phyloP scores from a whole-genome alignment of 2,797 vertebrate species.

The Pseudochirops cupreus region DNA sequence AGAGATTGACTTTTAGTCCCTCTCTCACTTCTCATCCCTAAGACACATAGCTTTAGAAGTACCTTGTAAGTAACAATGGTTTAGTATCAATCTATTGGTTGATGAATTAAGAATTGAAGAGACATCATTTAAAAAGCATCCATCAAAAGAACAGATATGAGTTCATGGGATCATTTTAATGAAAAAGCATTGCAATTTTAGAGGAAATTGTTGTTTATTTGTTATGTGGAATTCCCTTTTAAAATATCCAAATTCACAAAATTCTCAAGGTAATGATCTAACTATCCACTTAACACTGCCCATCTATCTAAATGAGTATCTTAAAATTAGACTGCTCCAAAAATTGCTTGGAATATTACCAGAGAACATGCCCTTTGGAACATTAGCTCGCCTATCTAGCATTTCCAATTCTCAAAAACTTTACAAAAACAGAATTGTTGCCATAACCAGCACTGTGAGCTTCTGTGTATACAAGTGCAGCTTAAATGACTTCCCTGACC shows the following conservation, averaged over 20 bases:
- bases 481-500: background rate
- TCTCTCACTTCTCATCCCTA: background rate
- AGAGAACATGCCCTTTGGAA: background rate
- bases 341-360: background rate
- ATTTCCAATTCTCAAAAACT: background rate
- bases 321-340: background rate
- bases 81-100: background rate
- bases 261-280: background rate
- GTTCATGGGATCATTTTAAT: background rate
- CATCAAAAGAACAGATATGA: background rate
- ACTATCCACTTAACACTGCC: background rate
- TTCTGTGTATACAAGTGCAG: background rate
- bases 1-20: background rate
- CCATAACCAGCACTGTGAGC: background rate
- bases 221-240: background rate
- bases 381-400: background rate
- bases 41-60: background rate
- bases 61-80: background rate
- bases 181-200: background rate
- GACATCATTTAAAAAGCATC: background rate
- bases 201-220: background rate
- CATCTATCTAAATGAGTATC: background rate
- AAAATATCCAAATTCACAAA: background rate
- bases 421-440: background rate
- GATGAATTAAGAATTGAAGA: constrained; percentile 1